A percentile compares a stretch with the other conserved stretches of the same genome.
These are phyloP conservation scores for Amblyopsis hoosieri DNA, from an alignment of 2,797 vertebrate genomes.

Conservation along the genomic window DNA sequence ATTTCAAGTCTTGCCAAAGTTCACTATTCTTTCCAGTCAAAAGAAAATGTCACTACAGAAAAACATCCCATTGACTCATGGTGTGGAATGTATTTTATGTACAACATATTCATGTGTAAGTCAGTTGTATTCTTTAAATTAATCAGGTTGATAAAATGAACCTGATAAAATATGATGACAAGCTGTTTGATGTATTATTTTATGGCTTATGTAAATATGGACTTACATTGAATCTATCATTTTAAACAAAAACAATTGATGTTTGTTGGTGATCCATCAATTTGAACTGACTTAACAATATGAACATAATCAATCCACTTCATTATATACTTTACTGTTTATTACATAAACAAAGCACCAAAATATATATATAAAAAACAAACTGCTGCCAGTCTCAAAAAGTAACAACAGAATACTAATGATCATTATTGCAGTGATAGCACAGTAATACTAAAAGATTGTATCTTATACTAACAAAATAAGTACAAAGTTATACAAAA, in stretches of 20 bases:
- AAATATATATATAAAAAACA: constrained; percentile 80
- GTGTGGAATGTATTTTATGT: background rate
- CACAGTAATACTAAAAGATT: constrained; percentile 77
- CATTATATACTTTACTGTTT: constrained; percentile 70
- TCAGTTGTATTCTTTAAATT: no score
- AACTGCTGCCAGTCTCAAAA: constrained; percentile 75
- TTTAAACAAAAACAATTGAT: no score
- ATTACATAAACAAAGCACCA: constrained; percentile 81
- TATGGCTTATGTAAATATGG: no score
- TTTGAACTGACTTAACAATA: background rate
- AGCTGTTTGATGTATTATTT: no score
- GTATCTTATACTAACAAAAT: constrained; percentile 73
- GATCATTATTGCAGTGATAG: constrained; percentile 82
- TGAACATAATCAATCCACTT: background rate
- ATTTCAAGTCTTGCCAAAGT: constrained; percentile 68
- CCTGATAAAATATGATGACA: no score
- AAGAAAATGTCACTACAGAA: constrained; percentile 41
- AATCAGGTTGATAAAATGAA: no score
- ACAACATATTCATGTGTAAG: no score
- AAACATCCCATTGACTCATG: constrained; percentile 38
- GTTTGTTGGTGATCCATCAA: background rate
- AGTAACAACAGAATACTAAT: constrained; percentile 80
- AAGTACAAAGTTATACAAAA: constrained; percentile 68
- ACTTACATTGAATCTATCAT: no score
- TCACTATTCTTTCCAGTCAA: constrained; percentile 54